A percentile compares a stretch with the other conserved stretches of the same genome.
Conservation (phyloP, 2,888 invertebrate genomes). For the Netelia inedita region DNA sequence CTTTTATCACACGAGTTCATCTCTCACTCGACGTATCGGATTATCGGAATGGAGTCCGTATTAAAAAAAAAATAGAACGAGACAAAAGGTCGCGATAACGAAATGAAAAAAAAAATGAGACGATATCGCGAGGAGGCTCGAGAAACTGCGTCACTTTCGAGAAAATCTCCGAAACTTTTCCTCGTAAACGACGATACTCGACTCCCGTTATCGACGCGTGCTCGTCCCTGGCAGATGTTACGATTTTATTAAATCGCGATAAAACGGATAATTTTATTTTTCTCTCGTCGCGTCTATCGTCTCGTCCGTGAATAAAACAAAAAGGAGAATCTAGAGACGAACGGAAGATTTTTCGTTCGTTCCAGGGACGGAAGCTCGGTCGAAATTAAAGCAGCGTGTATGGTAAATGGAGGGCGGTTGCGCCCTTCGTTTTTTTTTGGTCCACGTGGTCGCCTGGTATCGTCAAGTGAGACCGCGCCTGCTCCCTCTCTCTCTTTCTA, state of each 20-base stretch:
- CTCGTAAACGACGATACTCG: conserved; percentile 37
- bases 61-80: not conserved
- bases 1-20: not conserved
- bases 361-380: conserved; percentile 5
- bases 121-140: not conserved
- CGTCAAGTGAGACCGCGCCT: conserved; percentile 39
- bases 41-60: not conserved
- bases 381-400: conserved; percentile 46
- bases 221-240: not conserved
- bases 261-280: not conserved
- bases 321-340: not conserved
- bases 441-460: conserved; percentile 64
- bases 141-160: conserved; percentile 7
- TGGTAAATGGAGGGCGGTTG: conserved; percentile 35
- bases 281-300: not conserved
- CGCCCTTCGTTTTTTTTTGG: conserved; percentile 55
- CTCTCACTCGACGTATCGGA: not conserved
- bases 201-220: conserved; percentile 1
- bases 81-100: not conserved
- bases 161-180: conserved; percentile 41
- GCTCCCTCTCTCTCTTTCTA: conserved; percentile 18
- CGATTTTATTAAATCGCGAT: not conserved
- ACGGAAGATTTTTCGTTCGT: not conserved
- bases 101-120: not conserved
- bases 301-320: not conserved